phyloP scores from a whole-genome alignment of 2,113 vertebrate genomes.

The Engraulis encrasicolus region DNA sequence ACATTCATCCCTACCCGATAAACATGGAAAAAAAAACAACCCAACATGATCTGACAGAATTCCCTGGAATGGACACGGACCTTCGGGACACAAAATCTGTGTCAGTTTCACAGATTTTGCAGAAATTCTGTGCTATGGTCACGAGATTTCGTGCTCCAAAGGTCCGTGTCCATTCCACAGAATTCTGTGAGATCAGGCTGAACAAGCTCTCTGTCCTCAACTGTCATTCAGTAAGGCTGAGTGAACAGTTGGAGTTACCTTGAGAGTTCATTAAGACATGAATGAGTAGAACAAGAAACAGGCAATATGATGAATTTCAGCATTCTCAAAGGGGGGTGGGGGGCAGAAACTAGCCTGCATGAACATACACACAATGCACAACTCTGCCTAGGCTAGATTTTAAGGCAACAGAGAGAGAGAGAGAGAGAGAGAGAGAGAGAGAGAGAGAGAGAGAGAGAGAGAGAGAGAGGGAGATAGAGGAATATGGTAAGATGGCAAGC shows the following conservation, averaged over 20 bases:
- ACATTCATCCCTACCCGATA: not conserved
- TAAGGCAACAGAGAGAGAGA: slow-evolving; percentile 10
- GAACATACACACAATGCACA: not conserved
- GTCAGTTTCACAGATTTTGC: too few species aligned
- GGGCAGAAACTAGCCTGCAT: not conserved
- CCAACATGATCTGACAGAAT: too few species aligned
- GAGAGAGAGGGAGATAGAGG: too few species aligned
- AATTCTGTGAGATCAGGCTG: too few species aligned
- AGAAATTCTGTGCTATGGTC: too few species aligned
- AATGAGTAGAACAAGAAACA: not conserved
- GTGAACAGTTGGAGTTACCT: not conserved
- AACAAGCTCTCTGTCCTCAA: not conserved
- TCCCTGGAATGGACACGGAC: too few species aligned
- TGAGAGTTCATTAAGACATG: not conserved
- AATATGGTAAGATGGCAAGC: too few species aligned
- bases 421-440: not conserved
- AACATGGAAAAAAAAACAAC: too few species aligned
- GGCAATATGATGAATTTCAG: slow-evolving; percentile 4
- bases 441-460: too few species aligned
- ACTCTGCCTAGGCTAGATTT: slow-evolving; percentile 7
- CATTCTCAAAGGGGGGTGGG: not conserved
- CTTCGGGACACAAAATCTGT: too few species aligned
- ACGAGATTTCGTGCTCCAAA: too few species aligned
- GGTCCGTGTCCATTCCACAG: too few species aligned
- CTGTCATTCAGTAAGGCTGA: not conserved